Evolutionary conservation across 1,140 invertebrate species (phyloP).

Genomic region (Neelides sp.): DNA sequence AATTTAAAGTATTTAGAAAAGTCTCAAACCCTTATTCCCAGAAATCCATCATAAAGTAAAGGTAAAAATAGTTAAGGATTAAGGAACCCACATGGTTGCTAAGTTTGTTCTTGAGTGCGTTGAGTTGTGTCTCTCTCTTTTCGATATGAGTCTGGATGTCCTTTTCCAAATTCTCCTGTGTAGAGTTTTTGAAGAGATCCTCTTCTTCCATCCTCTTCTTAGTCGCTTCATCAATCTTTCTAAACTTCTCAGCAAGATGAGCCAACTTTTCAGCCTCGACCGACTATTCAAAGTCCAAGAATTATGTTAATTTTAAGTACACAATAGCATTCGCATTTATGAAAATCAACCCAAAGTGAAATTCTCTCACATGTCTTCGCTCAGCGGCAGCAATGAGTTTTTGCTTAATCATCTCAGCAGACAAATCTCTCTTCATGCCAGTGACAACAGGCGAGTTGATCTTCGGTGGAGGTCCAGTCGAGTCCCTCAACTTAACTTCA

Average conservation of each 20-base stretch:
- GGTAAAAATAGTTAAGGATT: neutral
- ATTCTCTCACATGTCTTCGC: slow-evolving; percentile 58
- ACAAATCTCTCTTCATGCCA: slow-evolving; percentile 37
- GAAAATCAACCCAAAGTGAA: slow-evolving; percentile 9
- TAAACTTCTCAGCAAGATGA: slow-evolving; percentile 61
- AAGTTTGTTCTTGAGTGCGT: slow-evolving; percentile 68
- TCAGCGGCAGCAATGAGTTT: slow-evolving; percentile 84
- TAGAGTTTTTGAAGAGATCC: slow-evolving; percentile 63
- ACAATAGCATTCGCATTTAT: slow-evolving; percentile 1
- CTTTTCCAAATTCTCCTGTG: slow-evolving; percentile 70
- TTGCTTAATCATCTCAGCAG: slow-evolving; percentile 71
- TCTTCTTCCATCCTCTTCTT: slow-evolving; percentile 77
- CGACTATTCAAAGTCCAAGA: slow-evolving; percentile 44
- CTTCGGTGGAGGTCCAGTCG: slow-evolving; percentile 49
- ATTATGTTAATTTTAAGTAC: neutral
- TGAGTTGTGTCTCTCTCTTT: slow-evolving; percentile 77
- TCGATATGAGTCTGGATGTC: slow-evolving; percentile 78
- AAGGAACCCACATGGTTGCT: slow-evolving; percentile 54
- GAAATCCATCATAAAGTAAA: neutral
- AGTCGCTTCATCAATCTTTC: slow-evolving; percentile 75
- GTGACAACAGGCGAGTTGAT: slow-evolving; percentile 37
- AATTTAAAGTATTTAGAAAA: neutral
- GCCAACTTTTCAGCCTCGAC: slow-evolving; percentile 73
- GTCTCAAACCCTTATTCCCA: neutral
- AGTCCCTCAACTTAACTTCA: slow-evolving; percentile 83